A percentile compares a stretch with the other conserved stretches of the same genome.
Evolutionary conservation across 2,888 invertebrate genomes (phyloP).

Genomic region (Alloplasta piceator): DNA sequence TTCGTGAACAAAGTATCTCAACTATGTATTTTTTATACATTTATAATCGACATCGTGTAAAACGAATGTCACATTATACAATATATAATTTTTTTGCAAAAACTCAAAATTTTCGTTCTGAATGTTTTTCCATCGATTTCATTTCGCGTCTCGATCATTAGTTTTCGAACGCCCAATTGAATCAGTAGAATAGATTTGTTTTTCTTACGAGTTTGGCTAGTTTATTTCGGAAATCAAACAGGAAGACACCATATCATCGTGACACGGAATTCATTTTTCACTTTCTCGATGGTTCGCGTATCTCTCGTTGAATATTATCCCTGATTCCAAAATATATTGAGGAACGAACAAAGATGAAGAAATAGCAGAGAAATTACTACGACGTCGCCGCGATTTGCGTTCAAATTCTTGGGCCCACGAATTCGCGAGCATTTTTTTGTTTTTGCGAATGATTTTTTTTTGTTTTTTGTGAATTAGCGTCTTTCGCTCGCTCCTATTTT

Average conservation of each 20-base stretch:
- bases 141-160: background rate
- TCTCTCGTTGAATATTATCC: slow-evolving; percentile 32
- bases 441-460: background rate
- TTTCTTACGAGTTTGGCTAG: slow-evolving; percentile 12
- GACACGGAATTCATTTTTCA: slow-evolving; percentile 30
- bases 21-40: slow-evolving; percentile 28
- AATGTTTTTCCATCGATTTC: slow-evolving; percentile 6
- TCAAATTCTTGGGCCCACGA: slow-evolving; percentile 26
- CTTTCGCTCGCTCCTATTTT: slow-evolving; percentile 14
- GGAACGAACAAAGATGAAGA: background rate
- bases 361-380: slow-evolving; percentile 3
- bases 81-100: slow-evolving; percentile 8
- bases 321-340: background rate
- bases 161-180: background rate
- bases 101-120: slow-evolving; percentile 46
- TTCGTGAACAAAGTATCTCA: slow-evolving; percentile 38
- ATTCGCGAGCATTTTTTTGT: slow-evolving; percentile 6
- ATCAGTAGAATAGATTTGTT: background rate
- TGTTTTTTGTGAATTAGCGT: too few species aligned
- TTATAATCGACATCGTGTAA: slow-evolving; percentile 32
- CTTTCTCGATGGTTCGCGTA: slow-evolving; percentile 10
- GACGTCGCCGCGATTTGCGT: slow-evolving; percentile 28
- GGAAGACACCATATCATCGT: slow-evolving; percentile 40
- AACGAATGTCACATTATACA: slow-evolving; percentile 19
- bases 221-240: slow-evolving; percentile 10